Percentiles rank a stretch among this genome's conserved stretches.
Evolutionary conservation across 2,113 vertebrate genomes (phyloP).

Genomic region (Pluvianellus socialis): DNA sequence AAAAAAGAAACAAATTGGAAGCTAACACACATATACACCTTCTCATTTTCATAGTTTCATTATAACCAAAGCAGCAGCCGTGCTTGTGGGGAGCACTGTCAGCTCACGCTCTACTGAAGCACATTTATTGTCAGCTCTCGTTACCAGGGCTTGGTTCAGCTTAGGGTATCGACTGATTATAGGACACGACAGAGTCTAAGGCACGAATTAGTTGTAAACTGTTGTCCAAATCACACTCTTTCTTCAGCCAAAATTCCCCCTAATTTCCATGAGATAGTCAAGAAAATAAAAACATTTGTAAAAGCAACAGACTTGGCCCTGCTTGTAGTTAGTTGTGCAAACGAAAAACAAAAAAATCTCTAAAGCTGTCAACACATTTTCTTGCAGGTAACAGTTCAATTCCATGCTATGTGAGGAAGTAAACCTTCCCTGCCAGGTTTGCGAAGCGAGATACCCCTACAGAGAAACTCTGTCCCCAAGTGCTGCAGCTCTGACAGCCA

Average conservation of each 20-base stretch:
- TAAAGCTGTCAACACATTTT: neutral
- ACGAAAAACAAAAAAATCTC: no score
- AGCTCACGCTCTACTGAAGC: neutral
- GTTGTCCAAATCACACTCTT: neutral
- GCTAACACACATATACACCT: neutral
- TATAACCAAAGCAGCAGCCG: neutral
- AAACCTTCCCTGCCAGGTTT: neutral
- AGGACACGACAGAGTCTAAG: neutral
- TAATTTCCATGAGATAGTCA: neutral
- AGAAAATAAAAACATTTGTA: neutral
- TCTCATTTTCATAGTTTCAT: neutral
- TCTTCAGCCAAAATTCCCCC: neutral
- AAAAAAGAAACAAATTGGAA: neutral
- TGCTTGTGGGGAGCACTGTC: neutral
- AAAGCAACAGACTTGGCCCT: neutral
- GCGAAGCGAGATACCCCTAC: neutral
- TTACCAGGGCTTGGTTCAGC: neutral
- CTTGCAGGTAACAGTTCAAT: neutral
- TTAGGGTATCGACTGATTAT: neutral
- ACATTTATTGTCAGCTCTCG: neutral
- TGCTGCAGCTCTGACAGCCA: neutral
- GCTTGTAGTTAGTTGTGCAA: neutral
- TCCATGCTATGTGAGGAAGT: accelerated
- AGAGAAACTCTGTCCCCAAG: neutral
- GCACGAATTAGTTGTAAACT: neutral